Percentiles rank a stretch among this genome's conserved stretches.
Conservation (phyloP, 1,140 invertebrate genomes). For the Drosophila mauritiana region DNA sequence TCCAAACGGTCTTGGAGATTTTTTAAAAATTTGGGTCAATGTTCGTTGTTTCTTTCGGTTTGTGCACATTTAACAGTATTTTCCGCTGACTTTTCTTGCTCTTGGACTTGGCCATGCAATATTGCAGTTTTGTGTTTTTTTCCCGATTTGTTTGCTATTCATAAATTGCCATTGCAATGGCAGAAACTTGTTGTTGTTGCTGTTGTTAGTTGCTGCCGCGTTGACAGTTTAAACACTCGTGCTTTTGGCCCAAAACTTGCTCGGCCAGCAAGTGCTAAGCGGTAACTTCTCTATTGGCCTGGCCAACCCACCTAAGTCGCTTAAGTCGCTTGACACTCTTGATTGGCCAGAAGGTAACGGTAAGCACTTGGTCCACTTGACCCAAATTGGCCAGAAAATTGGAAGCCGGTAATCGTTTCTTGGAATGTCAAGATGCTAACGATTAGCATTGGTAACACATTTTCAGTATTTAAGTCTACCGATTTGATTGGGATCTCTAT, state of each 20-base stretch:
- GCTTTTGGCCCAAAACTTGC: slow-evolving; percentile 28
- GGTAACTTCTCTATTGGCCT: slow-evolving; percentile 24
- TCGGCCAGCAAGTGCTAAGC: slow-evolving; percentile 13
- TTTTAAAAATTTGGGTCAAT: slow-evolving; percentile 68
- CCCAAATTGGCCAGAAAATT: slow-evolving; percentile 21
- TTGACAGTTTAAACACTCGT: slow-evolving; percentile 51
- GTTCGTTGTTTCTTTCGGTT: slow-evolving; percentile 56
- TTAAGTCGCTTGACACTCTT: slow-evolving; percentile 17
- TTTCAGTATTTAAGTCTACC: not conserved
- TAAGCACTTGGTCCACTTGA: slow-evolving; percentile 19
- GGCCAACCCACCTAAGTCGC: slow-evolving; percentile 12
- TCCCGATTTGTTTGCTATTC: slow-evolving; percentile 15
- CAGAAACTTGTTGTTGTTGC: slow-evolving; percentile 53
- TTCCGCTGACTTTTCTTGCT: slow-evolving; percentile 63
- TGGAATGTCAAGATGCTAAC: not conserved
- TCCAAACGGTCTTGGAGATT: slow-evolving; percentile 58
- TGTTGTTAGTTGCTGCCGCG: slow-evolving; percentile 40
- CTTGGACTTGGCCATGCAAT: slow-evolving; percentile 81
- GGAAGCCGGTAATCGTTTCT: not conserved
- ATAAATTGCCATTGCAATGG: slow-evolving; percentile 44
- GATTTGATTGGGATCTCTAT: no score
- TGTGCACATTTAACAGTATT: slow-evolving; percentile 75
- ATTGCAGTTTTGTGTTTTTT: slow-evolving; percentile 55
- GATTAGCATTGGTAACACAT: not conserved
- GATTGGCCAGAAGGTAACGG: slow-evolving; percentile 24